phyloP scores from a whole-genome alignment of 2,888 invertebrate genomes.

The Timema cristinae region DNA sequence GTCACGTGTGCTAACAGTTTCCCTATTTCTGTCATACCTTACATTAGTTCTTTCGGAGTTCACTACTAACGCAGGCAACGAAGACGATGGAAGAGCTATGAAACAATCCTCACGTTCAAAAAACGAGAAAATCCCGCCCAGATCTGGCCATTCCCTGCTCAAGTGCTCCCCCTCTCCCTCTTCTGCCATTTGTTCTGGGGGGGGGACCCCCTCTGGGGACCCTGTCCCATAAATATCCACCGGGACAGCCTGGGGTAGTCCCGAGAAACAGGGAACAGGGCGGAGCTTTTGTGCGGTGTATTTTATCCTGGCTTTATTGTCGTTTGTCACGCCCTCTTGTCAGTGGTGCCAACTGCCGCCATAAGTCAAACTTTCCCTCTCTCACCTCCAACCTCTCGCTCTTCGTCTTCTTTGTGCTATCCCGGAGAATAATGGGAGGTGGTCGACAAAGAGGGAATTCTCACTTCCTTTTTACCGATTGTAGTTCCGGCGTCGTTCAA shows the following conservation, averaged over 20 bases:
- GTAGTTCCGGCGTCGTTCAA: conserved; percentile 1
- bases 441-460: conserved; percentile 1
- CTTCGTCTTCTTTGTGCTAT: not conserved
- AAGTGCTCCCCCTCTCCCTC: too few species aligned
- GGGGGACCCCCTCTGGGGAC: not conserved
- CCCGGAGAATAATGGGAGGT: not conserved
- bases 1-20: too few species aligned
- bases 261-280: conserved; percentile 8
- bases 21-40: too few species aligned
- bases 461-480: not conserved
- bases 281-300: conserved; percentile 29
- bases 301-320: conserved; percentile 38
- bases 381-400: conserved; percentile 18
- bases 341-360: conserved; percentile 35
- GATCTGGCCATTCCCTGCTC: too few species aligned
- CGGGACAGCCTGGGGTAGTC: conserved; percentile 2
- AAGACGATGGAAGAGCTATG: too few species aligned
- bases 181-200: too few species aligned
- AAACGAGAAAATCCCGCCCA: too few species aligned
- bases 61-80: too few species aligned
- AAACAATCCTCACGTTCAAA: too few species aligned
- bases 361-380: conserved; percentile 35
- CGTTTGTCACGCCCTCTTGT: conserved; percentile 38
- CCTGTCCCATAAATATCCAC: conserved; percentile 9
- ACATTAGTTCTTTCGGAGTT: too few species aligned